phyloP scores from a whole-genome alignment of 2,797 vertebrate genomes.

The Microctenopoma stevenorrisi region DNA sequence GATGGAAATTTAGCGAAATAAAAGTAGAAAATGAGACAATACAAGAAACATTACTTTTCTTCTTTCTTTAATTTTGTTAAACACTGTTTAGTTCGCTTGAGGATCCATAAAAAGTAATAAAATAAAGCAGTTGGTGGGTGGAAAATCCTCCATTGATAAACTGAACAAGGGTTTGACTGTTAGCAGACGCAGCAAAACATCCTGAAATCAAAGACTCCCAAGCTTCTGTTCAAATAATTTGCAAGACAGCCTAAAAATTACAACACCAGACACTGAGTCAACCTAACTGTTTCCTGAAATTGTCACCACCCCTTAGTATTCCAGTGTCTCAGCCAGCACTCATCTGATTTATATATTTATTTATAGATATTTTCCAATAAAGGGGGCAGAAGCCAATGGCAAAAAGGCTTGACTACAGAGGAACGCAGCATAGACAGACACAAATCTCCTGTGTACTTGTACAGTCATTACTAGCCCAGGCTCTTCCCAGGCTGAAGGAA shows the following conservation, averaged over 20 bases:
- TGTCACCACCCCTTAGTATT: background rate
- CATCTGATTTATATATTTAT: too few relatives aligned
- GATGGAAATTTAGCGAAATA: background rate
- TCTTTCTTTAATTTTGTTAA: background rate
- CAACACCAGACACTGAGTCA: background rate
- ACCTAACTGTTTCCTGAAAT: background rate
- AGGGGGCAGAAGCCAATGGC: background rate
- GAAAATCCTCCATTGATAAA: background rate
- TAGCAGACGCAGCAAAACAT: background rate
- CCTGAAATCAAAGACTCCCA: background rate
- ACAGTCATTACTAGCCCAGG: conserved; percentile 5
- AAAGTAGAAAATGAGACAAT: background rate
- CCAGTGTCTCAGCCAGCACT: background rate
- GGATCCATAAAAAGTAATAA: too few relatives aligned
- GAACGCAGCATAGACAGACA: background rate
- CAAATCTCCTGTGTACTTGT: conserved; percentile 15
- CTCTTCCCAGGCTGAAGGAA: conserved; percentile 23
- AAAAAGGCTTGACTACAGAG: conserved; percentile 5
- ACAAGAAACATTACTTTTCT: background rate
- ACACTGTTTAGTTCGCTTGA: background rate
- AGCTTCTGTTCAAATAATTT: background rate
- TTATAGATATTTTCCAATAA: background rate
- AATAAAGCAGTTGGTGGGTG: background rate
- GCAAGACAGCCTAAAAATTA: background rate
- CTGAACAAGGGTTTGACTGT: background rate